Evolutionary conservation across 2,888 invertebrate genomes (phyloP).

Genomic region (Tinea semifulvella): DNA sequence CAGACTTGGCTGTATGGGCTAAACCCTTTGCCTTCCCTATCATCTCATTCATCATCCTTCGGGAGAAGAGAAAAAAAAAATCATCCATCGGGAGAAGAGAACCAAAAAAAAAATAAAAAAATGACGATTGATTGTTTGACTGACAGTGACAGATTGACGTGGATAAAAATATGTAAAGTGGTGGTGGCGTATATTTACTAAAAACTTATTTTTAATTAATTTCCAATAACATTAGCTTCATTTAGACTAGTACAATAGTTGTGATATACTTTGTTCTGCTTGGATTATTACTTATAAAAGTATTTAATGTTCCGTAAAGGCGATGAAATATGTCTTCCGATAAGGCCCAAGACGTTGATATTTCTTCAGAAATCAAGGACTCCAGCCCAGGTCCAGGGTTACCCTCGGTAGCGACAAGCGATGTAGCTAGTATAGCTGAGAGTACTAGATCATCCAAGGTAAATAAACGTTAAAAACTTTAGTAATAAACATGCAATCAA

Average conservation of each 20-base stretch:
- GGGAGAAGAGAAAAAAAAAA: too few relatives aligned
- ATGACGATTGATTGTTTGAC: too few relatives aligned
- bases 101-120: too few relatives aligned
- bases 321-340: constrained; percentile 41
- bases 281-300: not conserved
- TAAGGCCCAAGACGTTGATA: not conserved
- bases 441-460: constrained; percentile 1
- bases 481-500: not conserved
- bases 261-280: not conserved
- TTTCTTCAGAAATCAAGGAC: not conserved
- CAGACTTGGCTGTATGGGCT: too few relatives aligned
- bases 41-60: too few relatives aligned
- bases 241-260: constrained; percentile 9
- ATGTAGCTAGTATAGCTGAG: not conserved
- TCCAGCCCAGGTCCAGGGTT: not conserved
- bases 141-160: constrained; percentile 12
- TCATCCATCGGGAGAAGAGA: too few relatives aligned
- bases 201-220: constrained; percentile 1
- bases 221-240: not conserved
- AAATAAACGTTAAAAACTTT: not conserved
- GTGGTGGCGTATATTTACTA: constrained; percentile 33
- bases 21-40: too few relatives aligned
- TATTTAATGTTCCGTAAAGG: constrained; percentile 45
- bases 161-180: constrained; percentile 27
- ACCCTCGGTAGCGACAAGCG: constrained; percentile 7